Base-by-base conservation (phyloP, 2,797 vertebrate genomes). In the Gallinago stenura region DNA sequence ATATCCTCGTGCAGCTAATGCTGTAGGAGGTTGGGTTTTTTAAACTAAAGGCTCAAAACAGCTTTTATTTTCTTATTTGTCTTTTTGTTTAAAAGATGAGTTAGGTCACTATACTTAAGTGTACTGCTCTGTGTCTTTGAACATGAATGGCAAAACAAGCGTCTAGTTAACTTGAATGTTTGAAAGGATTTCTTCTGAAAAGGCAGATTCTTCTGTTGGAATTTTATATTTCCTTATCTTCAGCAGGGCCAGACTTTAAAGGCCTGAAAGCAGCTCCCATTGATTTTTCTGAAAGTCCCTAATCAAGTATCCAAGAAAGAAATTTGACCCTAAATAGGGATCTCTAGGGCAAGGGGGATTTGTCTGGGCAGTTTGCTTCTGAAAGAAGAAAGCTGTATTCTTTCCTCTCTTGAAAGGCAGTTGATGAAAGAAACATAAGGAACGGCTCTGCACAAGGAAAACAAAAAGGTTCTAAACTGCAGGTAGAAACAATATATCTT, bases 391-490 rank as follows among this genome's bases (percentile, higher is more conserved):
- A 81, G 21, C 41, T 57, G 12, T 87, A 41, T 83, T 75, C 57
- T 61, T 85, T 75, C 79, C 31, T 85, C 33, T 69, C 33, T 24
- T 70, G 57, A 92, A 91, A 78, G 50, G 72, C 22, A 26, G 8
- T 26, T 76, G 61, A 87, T 86, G 82, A 96, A 93, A 89, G 57
- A 96, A 96, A 86, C 45, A 51, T 46, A 78, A 91, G 61, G 50
- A 78, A 58, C 6, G 1, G 46, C 46, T 78, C 4, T 0, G 22
- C 20, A 81, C 60, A 89, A 79, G 45, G 51, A 70, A 92, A 90
- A 88, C 50, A 57, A 79, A 83, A 58, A 15, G 39, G 65, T 82
- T 85, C 68, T 89, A 53, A 92, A 41, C 25, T 72, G 76, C 50
- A 79, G 72, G 57, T 58, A 89, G 72, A 93, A 95, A 66, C 65